Percentiles rank a stretch among this genome's conserved stretches.
These are phyloP conservation scores for Loriculus beryllinus DNA, from an alignment of 2,797 vertebrate genomes.

Conservation along the genomic window DNA sequence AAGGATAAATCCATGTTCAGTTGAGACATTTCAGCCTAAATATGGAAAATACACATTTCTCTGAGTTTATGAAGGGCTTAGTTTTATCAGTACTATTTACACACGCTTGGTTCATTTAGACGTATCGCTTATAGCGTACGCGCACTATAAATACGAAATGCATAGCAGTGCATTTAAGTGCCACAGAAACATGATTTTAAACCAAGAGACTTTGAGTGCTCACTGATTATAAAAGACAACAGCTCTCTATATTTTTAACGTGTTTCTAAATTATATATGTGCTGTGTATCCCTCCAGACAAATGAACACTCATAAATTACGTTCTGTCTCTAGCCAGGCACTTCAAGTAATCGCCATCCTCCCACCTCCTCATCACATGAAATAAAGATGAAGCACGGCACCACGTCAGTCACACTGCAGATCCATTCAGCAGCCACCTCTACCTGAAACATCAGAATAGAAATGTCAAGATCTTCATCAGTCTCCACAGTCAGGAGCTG, in stretches of 20 bases:
- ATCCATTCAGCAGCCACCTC: not conserved
- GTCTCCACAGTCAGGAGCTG: not conserved
- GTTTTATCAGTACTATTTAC: not conserved
- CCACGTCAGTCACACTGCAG: not conserved
- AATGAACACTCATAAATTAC: not conserved
- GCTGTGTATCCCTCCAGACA: not conserved
- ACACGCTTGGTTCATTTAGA: not conserved
- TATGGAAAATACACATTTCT: not conserved
- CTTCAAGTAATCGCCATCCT: not conserved
- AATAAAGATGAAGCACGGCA: not conserved
- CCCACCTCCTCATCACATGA: not conserved
- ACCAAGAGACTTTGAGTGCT: not conserved
- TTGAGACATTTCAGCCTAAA: not conserved
- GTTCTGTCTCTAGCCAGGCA: not conserved
- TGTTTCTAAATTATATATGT: not conserved
- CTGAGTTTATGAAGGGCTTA: not conserved
- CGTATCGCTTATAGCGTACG: not conserved
- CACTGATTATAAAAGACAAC: not conserved
- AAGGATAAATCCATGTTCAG: not conserved
- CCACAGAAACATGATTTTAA: conserved; percentile 9
- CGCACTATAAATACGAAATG: not conserved
- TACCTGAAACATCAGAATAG: not conserved
- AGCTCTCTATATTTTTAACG: not conserved
- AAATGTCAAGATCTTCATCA: not conserved
- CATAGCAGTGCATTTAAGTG: not conserved